phyloP scores from a whole-genome alignment of 1,140 invertebrate genomes.

The Zaprionus ornatus region DNA sequence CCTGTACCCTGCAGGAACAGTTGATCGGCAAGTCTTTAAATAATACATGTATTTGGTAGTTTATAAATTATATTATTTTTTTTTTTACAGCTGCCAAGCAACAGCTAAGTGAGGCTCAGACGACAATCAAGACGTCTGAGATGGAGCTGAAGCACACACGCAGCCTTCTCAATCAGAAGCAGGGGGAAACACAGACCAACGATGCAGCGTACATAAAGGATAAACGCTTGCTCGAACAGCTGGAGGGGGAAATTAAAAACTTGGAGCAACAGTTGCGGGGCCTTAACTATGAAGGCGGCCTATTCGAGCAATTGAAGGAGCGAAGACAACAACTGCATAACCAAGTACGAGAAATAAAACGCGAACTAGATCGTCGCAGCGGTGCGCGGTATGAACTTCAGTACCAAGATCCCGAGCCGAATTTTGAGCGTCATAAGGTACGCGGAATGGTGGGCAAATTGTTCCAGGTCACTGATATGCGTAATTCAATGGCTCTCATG shows the following conservation, averaged over 20 bases:
- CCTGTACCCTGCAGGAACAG: conserved; percentile 95
- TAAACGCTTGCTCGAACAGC: conserved; percentile 86
- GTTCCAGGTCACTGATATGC: conserved; percentile 90
- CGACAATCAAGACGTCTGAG: conserved; percentile 90
- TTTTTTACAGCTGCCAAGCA: conserved; percentile 88
- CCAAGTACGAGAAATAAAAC: conserved; percentile 84
- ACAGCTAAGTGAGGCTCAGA: conserved; percentile 90
- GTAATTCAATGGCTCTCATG: conserved; percentile 92
- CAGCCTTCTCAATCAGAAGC: conserved; percentile 88
- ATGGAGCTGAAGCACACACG: conserved; percentile 91
- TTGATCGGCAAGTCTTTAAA: conserved; percentile 88
- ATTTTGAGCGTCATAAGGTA: conserved; percentile 91
- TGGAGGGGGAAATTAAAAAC: conserved; percentile 86
- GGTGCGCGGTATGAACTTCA: conserved; percentile 87
- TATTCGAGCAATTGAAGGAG: conserved; percentile 86
- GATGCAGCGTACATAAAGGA: conserved; percentile 90
- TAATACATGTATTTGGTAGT: background rate
- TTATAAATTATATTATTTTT: background rate
- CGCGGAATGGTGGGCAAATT: conserved; percentile 92
- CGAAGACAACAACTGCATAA: conserved; percentile 85
- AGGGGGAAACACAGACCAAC: conserved; percentile 88
- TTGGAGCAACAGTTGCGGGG: conserved; percentile 73
- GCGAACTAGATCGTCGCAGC: conserved; percentile 61
- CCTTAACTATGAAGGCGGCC: conserved; percentile 89
- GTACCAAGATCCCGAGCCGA: conserved; percentile 90